A percentile compares a stretch with the other conserved stretches of the same genome.
These are phyloP conservation scores for Plecotus auritus DNA, from an alignment of 2,113 vertebrate genomes.

Conservation along the genomic window DNA sequence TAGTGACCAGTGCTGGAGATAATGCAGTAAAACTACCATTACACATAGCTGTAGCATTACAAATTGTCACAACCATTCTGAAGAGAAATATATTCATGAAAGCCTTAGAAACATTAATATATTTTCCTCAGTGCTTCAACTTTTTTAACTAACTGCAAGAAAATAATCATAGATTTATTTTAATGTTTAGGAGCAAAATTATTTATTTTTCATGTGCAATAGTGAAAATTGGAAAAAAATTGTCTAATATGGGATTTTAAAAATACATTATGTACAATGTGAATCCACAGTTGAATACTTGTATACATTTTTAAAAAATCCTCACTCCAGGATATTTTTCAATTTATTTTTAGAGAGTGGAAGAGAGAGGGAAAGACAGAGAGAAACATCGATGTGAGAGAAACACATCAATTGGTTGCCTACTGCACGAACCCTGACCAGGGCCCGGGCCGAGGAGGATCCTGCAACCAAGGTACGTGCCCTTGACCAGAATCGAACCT, in stretches of 20 bases:
- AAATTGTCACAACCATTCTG: background rate
- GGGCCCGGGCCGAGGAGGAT: too few species aligned
- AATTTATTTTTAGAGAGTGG: too few species aligned
- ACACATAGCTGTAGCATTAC: background rate
- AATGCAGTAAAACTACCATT: background rate
- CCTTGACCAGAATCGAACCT: too few species aligned
- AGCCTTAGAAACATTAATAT: background rate
- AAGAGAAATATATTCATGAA: background rate
- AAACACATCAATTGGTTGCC: too few species aligned
- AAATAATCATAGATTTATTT: background rate
- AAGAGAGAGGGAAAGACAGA: too few species aligned
- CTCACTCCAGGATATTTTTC: too few species aligned
- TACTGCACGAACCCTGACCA: too few species aligned
- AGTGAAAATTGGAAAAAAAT: slow-evolving; percentile 1
- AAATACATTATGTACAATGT: background rate
- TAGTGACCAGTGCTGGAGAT: background rate
- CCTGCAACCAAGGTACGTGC: too few species aligned
- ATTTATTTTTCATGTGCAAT: background rate
- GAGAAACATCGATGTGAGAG: too few species aligned
- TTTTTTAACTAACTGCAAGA: background rate
- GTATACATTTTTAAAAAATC: background rate
- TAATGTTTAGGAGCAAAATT: background rate
- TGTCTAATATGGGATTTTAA: background rate
- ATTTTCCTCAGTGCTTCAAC: background rate
- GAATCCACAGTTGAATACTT: background rate